Evolutionary conservation across 2,113 vertebrate species (phyloP), one percentile per base, ranked within the genome.

Genomic region (Atractosteus spatula): DNA sequence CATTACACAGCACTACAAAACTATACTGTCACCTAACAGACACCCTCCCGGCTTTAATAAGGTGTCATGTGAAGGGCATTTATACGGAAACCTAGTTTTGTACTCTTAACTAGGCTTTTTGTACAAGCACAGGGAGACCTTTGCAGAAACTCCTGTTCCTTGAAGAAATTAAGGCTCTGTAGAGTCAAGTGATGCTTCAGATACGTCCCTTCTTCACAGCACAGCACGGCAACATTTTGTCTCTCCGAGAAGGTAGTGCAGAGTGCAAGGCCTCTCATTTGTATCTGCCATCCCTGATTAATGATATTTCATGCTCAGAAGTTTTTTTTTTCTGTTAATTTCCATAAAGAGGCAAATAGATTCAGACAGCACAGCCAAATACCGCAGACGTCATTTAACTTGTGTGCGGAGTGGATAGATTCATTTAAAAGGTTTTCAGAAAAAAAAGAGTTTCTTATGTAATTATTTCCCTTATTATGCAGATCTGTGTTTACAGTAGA

Each of bases 401-500:
- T 13, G 8, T 11, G 62, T 13, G 41, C 29, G 41, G 62, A 11
- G 62, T 29, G 29, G 62, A 65, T 6, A 65, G 62, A 16, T 3
- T 62, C 59, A 62, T 29, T 14, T 14, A 62, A 6, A 6, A 62
- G 59, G 17, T 51, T 10, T 51, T 2, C 1, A 51, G 5, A 2
- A 51, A 51, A 51, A 51, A 51, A 51, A 51, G n/a, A 7, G 47
- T 51, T 51, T 51, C 47, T 51, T 51, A 51, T 51, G 47, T 51
- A 51, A 51, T 51, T 51, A 51, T 51, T 51, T 51, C 47, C 47
- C 47, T 51, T 51, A 51, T 51, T 51, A 51, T 51, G 47, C 59
- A 62, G 59, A 13, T 16, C 17, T 89, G 91, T 91, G 90, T 90
- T 92, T 91, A 91, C 87, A 87, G 86, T 87, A 82, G 79, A 86